Evolutionary conservation across 2,797 vertebrate species (phyloP).

Genomic region (Chiroxiphia lanceolata): DNA sequence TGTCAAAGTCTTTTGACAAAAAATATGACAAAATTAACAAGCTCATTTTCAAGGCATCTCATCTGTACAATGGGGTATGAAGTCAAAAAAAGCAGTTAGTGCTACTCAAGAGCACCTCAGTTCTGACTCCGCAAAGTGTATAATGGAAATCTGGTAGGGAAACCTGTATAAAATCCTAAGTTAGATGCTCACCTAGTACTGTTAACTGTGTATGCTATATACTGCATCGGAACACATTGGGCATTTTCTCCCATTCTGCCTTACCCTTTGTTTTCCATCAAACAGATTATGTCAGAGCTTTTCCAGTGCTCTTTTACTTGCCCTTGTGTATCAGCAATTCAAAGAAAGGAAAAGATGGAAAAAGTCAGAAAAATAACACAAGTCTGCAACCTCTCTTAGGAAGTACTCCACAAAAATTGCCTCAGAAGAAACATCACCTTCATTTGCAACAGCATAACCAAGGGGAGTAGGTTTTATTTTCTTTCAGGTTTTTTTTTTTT

Average conservation of each 20-base stretch:
- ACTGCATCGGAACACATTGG: not conserved
- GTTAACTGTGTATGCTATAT: not conserved
- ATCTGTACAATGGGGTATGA: not conserved
- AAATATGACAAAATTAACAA: not conserved
- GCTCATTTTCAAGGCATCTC: not conserved
- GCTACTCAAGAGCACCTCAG: not conserved
- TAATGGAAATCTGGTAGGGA: not conserved
- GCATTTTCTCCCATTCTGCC: not conserved
- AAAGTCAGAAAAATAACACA: not conserved
- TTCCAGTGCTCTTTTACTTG: not conserved
- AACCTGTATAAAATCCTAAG: not conserved
- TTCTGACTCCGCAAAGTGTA: not conserved
- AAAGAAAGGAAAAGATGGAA: not conserved
- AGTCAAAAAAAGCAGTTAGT: not conserved
- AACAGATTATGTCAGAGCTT: not conserved
- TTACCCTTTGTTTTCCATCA: not conserved
- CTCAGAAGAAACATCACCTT: not conserved
- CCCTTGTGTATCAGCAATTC: not conserved
- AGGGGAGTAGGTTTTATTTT: not conserved
- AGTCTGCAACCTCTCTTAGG: not conserved
- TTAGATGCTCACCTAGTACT: not conserved
- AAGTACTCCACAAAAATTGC: not conserved
- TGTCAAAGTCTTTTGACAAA: not conserved
- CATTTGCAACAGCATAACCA: not conserved
- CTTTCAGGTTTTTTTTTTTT: not conserved